These are phyloP conservation scores for Cyanoderma ruficeps DNA, from an alignment of 2,113 vertebrate genomes.

Conservation along the genomic window DNA sequence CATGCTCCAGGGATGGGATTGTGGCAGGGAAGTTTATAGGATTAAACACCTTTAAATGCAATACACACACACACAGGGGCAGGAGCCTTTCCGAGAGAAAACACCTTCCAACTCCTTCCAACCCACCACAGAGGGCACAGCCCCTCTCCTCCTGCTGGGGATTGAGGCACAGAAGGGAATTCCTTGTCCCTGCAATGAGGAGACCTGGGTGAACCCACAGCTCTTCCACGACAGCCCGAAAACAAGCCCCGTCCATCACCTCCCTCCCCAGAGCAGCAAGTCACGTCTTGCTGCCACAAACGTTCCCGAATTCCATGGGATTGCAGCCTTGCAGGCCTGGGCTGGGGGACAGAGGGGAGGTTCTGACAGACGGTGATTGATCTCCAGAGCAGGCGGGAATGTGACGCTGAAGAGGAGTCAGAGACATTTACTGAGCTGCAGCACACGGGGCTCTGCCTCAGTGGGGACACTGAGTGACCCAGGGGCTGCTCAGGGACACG, in stretches of 20 bases:
- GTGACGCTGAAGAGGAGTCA: not conserved
- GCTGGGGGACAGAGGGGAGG: not conserved
- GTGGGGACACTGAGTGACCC: rapidly evolving
- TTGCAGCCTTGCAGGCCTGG: not conserved
- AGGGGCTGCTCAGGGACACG: not conserved
- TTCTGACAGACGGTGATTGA: constrained; percentile 10
- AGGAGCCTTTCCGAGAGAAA: not conserved
- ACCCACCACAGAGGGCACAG: not conserved
- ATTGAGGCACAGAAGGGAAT: not conserved
- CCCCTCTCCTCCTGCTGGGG: not conserved
- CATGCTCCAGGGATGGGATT: not conserved
- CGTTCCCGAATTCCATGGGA: not conserved
- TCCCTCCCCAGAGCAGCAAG: constrained; percentile 6
- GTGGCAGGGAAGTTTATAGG: not conserved
- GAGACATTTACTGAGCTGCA: not conserved
- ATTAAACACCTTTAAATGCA: not conserved
- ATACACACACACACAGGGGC: too few species aligned
- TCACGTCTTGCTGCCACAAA: not conserved
- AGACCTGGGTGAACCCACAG: not conserved
- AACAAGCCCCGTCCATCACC: not conserved
- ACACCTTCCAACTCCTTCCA: not conserved
- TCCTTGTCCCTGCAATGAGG: not conserved
- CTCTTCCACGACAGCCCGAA: rapidly evolving
- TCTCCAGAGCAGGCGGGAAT: not conserved
- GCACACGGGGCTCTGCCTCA: rapidly evolving